Base-by-base conservation (phyloP, 2,888 invertebrate genomes). In the Agrotis segetum region DNA sequence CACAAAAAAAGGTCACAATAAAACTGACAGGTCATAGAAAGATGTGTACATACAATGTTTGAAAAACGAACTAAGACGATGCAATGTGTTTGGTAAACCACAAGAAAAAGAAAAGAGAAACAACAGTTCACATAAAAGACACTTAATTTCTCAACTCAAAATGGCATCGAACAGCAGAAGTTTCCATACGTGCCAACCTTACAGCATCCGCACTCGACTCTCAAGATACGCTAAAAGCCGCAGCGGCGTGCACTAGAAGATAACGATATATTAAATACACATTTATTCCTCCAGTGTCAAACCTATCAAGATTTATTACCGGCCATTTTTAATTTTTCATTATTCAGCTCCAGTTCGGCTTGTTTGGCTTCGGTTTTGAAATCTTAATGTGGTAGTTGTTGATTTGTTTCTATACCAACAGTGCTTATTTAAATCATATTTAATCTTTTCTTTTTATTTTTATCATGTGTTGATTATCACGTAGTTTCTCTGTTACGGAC, bases 201-300 rank as follows among this genome's bases (percentile, higher is more conserved):
- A 44, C 63, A 61, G 56, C 68, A 44, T 66, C 72, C 74, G 73
- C 78, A 84, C 86, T 77, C 67, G 63, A 81, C 77, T 74, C 81
- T 82, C 58, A 66, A 88, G 88, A 88, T 88, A 88, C 81, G 85
- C 85, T 88, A 88, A 88, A 88, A 88, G 88, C 88, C 74, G 76
- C 74, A 71, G 81, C 86, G 83, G 81, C 80, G 79, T 76, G 76
- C 79, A 79, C 79, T 71, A 65, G 40, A 69, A 71, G 84, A 82
- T 86, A 86, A 78, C 65, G 72, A 66, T 82, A 72, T 85, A 82
- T 85, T 85, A 78, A 83, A 83, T 82, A 83, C 75, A 85, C 81
- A 85, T 85, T 84, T 84, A 85, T 85, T 85, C 75, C 71, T 65
- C 68, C 76, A 72, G 70, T 83, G 85, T 85, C 85, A 85, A 85